A percentile compares a stretch with the other conserved stretches of the same genome.
Conservation (phyloP, 1,140 invertebrate species). For the Lordiphosa collinella region DNA sequence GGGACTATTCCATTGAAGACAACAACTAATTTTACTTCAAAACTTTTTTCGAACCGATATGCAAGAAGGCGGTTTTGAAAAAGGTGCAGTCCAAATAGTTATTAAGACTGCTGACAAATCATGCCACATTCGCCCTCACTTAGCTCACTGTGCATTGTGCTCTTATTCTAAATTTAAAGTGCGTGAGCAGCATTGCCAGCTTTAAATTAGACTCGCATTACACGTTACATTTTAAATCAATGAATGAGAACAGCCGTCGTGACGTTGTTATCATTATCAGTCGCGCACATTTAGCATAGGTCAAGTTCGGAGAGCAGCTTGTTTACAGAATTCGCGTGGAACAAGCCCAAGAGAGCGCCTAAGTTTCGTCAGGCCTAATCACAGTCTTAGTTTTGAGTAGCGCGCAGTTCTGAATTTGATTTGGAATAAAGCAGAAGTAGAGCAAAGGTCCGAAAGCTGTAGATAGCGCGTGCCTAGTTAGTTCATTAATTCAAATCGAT, state of each 20-base stretch:
- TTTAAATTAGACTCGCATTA: not conserved
- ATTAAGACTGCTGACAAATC: too few species aligned
- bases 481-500: constrained; percentile 33
- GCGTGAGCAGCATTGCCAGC: not conserved
- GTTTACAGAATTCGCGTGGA: constrained; percentile 7
- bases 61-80: too few species aligned
- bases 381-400: constrained; percentile 7
- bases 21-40: too few species aligned
- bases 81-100: too few species aligned
- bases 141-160: too few species aligned
- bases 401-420: constrained; percentile 35
- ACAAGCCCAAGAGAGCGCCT: not conserved
- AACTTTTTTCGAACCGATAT: too few species aligned
- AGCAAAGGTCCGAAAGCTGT: not conserved
- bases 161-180: not conserved
- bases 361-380: constrained; percentile 1
- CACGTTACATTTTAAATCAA: not conserved
- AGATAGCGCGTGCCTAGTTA: constrained; percentile 6
- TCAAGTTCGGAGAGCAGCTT: constrained; percentile 29
- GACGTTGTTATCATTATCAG: constrained; percentile 14
- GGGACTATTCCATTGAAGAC: too few species aligned
- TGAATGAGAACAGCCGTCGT: constrained; percentile 8
- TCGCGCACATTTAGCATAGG: constrained; percentile 29
- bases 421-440: constrained; percentile 31
- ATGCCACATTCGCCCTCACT: not conserved